A percentile compares a stretch with the other conserved stretches of the same genome.
Evolutionary conservation across 1,140 invertebrate species (phyloP).

Genomic region (Lysiphlebus fabarum): DNA sequence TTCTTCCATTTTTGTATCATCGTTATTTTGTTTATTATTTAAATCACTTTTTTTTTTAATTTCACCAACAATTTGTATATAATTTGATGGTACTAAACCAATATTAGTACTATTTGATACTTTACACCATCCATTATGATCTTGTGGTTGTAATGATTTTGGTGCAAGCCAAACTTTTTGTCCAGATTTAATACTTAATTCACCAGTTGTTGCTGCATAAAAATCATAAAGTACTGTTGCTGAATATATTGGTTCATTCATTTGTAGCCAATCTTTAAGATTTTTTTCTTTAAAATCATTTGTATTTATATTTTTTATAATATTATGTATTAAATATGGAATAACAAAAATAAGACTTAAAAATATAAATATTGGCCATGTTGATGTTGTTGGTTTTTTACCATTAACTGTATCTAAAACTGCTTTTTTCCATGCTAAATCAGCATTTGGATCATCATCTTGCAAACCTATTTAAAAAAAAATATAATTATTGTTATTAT

Average conservation of each 20-base stretch:
- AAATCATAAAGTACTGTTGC: slow-evolving; percentile 79
- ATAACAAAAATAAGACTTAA: slow-evolving; percentile 82
- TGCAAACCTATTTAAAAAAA: slow-evolving; percentile 40
- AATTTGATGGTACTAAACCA: slow-evolving; percentile 79
- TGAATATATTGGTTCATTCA: slow-evolving; percentile 66
- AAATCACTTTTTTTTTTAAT: slow-evolving; percentile 42
- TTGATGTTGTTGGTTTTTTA: slow-evolving; percentile 48
- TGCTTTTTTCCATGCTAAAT: slow-evolving; percentile 46
- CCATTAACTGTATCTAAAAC: slow-evolving; percentile 39
- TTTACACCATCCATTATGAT: slow-evolving; percentile 70
- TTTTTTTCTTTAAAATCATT: slow-evolving; percentile 48
- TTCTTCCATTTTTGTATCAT: slow-evolving; percentile 1
- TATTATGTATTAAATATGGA: slow-evolving; percentile 87
- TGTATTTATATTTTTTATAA: slow-evolving; percentile 59
- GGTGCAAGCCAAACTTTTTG: slow-evolving; percentile 81
- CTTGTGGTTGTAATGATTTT: slow-evolving; percentile 72
- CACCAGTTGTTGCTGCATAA: slow-evolving; percentile 65
- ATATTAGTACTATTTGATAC: slow-evolving; percentile 68
- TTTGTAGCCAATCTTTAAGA: slow-evolving; percentile 53
- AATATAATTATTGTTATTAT: no score
- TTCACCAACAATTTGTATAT: slow-evolving; percentile 58
- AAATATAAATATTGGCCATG: slow-evolving; percentile 76
- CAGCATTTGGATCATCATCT: slow-evolving; percentile 53
- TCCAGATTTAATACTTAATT: slow-evolving; percentile 74
- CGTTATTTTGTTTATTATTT: not conserved